Evolutionary conservation across 2,888 invertebrate genomes (phyloP).

Genomic region (Xylocampa areola): DNA sequence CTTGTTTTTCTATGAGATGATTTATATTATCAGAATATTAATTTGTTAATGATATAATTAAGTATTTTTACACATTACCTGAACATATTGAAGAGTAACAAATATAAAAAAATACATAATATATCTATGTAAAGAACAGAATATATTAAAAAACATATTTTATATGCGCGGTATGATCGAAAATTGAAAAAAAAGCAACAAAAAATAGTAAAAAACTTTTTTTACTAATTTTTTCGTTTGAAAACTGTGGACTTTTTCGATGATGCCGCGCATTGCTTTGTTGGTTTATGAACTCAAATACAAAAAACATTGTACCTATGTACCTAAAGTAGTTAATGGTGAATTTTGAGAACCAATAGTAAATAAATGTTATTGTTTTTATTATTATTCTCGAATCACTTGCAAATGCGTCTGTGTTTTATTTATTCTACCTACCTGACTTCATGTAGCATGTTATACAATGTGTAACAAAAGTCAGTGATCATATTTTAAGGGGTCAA

Average conservation of each 20-base stretch:
- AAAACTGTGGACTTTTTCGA: constrained; percentile 61
- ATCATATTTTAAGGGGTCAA: no score
- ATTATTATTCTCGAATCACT: constrained; percentile 89
- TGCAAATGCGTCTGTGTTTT: constrained; percentile 83
- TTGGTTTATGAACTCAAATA: constrained; percentile 82
- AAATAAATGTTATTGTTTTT: constrained; percentile 89
- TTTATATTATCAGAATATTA: constrained; percentile 85
- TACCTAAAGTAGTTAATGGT: constrained; percentile 85
- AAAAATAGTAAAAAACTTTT: constrained; percentile 28
- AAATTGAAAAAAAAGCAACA: constrained; percentile 39
- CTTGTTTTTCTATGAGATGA: constrained; percentile 87
- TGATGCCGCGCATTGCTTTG: constrained; percentile 78
- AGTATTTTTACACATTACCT: constrained; percentile 89
- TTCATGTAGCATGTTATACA: neutral
- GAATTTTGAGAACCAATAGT: constrained; percentile 88
- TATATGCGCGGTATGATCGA: constrained; percentile 74
- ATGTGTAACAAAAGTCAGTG: no score
- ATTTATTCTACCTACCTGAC: constrained; percentile 64
- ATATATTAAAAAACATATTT: constrained; percentile 83
- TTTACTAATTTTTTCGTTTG: constrained; percentile 41
- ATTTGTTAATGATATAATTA: constrained; percentile 86
- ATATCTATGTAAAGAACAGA: constrained; percentile 84
- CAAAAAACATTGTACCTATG: constrained; percentile 88
- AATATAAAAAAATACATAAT: constrained; percentile 74
- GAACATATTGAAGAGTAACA: constrained; percentile 83